Percentiles rank a stretch among this genome's conserved stretches.
These are phyloP conservation scores for Tragelaphus scriptus DNA, from an alignment of 2,113 vertebrate genomes.

Conservation along the genomic window DNA sequence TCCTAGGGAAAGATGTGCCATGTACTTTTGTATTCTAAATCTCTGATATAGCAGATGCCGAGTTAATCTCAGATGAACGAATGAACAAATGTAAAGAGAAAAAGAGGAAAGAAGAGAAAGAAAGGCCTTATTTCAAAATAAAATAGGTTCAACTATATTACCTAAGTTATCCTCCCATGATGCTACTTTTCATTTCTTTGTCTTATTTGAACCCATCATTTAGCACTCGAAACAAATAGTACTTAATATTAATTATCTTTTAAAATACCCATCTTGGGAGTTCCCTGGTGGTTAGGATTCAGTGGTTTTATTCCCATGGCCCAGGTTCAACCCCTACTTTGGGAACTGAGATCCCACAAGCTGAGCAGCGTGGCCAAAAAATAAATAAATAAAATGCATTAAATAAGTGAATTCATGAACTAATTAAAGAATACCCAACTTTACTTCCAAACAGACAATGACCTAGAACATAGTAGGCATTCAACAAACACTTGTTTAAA, in stretches of 20 bases:
- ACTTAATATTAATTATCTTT: background rate
- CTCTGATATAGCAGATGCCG: background rate
- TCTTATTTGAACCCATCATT: background rate
- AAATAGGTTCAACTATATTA: background rate
- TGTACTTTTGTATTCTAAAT: constrained; percentile 20
- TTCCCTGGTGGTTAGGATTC: background rate
- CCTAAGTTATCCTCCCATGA: background rate
- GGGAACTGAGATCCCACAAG: background rate
- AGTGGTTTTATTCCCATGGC: background rate
- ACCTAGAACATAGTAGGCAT: background rate
- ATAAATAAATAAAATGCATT: background rate
- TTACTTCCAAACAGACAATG: background rate
- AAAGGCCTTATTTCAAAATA: background rate
- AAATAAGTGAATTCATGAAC: background rate
- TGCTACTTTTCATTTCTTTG: background rate
- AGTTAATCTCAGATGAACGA: background rate
- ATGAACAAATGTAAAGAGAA: background rate
- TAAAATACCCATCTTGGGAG: background rate
- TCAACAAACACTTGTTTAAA: background rate
- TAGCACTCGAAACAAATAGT: background rate
- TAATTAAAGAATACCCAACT: background rate
- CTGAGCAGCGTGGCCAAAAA: background rate
- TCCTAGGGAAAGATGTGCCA: background rate
- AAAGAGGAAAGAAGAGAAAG: background rate
- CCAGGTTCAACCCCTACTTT: background rate